These are phyloP conservation scores for Scylla paramamosain DNA, from an alignment of 1,140 invertebrate genomes.

Conservation along the genomic window DNA sequence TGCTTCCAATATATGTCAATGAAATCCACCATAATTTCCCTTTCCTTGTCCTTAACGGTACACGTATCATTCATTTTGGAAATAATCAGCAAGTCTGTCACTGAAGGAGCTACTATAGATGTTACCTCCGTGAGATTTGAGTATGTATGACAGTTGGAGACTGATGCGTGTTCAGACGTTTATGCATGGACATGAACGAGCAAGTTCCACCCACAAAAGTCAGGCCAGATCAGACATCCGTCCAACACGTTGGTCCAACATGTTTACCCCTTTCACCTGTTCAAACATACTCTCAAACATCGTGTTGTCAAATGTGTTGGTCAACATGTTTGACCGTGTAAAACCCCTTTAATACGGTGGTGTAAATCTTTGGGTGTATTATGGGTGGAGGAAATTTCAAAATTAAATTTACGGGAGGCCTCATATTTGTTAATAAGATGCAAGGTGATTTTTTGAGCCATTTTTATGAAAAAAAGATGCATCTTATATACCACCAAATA, in stretches of 20 bases:
- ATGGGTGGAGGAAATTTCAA: too few relatives aligned
- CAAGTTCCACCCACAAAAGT: slow-evolving; percentile 51
- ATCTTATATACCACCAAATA: too few relatives aligned
- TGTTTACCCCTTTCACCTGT: slow-evolving; percentile 53
- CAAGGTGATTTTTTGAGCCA: too few relatives aligned
- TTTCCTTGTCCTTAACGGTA: slow-evolving; percentile 41
- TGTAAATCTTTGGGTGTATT: too few relatives aligned
- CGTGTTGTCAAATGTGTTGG: not conserved
- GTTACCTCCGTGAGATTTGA: slow-evolving; percentile 50
- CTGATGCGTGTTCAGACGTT: slow-evolving; percentile 28
- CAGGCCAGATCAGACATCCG: slow-evolving; percentile 40
- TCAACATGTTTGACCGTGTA: not conserved
- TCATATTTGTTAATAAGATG: too few relatives aligned
- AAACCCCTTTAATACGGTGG: too few relatives aligned
- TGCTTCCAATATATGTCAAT: slow-evolving; percentile 53
- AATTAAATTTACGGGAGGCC: too few relatives aligned
- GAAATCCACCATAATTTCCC: slow-evolving; percentile 55
- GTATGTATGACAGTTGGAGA: slow-evolving; percentile 42
- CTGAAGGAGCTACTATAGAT: slow-evolving; percentile 44
- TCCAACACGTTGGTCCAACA: slow-evolving; percentile 46
- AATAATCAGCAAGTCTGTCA: not conserved
- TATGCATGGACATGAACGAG: slow-evolving; percentile 44
- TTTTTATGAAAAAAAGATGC: too few relatives aligned
- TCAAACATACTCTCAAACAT: slow-evolving; percentile 24
- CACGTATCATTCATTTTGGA: slow-evolving; percentile 46